Evolutionary conservation across 2,888 invertebrate species (phyloP), one percentile per base, ranked within the genome.

Genomic region (Pristionchus fissidentatus): DNA sequence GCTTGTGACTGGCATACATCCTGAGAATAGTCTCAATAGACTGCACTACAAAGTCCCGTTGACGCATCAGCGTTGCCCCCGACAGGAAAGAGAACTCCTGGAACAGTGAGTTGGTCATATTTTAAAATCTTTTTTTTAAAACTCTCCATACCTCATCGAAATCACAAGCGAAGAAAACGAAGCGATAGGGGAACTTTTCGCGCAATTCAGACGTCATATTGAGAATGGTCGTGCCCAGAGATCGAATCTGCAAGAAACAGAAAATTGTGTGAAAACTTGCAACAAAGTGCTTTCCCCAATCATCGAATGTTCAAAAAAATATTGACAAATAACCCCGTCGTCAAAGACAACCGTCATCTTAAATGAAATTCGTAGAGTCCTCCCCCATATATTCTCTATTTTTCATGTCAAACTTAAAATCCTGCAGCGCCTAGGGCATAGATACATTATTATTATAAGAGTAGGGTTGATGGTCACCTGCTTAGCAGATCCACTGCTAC

Each of bases 401-500:
- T 26, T 32, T 55, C 5, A 32, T 15, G 55, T 81, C 7, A 26
- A 19, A 32, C 5, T 35, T n/a, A n/a, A n/a, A n/a, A n/a, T n/a
- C n/a, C n/a, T n/a, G n/a, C n/a, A n/a, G n/a, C n/a, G n/a, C n/a
- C n/a, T n/a, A 29, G 8, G 10, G 62, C n/a, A n/a, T n/a, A n/a
- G n/a, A n/a, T n/a, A n/a, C n/a, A n/a, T n/a, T n/a, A n/a, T n/a
- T n/a, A n/a, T 29, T 32, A 26, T 22, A 49, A 13, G 13, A 60
- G 8, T 15, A n/a, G 22, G 60, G n/a, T 26, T 19, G n/a, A 10
- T 26, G 49, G 15, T 5, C 29, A 86, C 86, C 83, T 85, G 86
- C 95, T 96, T 95, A 97, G 97, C 93, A 96, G 96, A 91, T 96
- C 95, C 98, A 70, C 95, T 95, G 94, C 97, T 98, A 19, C 98